These are phyloP conservation scores for Aurelia sp. DNA, from an alignment of 30 jellyfish, hydroid and myxozoan genomes.

Conservation along the genomic window DNA sequence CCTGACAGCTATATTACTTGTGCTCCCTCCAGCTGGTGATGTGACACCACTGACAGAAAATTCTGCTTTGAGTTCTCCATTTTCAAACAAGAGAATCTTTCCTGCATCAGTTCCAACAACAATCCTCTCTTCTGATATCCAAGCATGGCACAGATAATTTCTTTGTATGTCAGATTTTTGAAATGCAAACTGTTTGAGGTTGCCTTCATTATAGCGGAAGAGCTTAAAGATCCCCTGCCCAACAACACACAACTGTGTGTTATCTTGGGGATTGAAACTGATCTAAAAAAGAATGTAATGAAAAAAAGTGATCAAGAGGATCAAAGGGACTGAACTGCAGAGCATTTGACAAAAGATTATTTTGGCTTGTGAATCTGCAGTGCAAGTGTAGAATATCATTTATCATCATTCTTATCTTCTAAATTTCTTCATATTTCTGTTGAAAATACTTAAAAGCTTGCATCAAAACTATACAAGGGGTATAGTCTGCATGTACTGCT, in stretches of 20 bases:
- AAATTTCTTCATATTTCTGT: too few relatives aligned
- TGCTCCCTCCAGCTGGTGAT: conserved; percentile 68
- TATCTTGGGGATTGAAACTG: conserved; percentile 95
- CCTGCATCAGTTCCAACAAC: conserved; percentile 94
- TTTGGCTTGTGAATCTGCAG: too few relatives aligned
- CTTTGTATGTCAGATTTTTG: conserved; percentile 87
- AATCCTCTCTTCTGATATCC: conserved; percentile 89
- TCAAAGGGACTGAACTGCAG: too few relatives aligned
- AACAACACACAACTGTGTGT: conserved; percentile 89
- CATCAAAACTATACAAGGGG: too few relatives aligned
- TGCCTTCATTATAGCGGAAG: conserved; percentile 93
- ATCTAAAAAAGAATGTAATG: conserved; percentile 42
- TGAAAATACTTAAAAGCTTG: too few relatives aligned
- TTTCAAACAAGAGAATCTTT: conserved; percentile 85
- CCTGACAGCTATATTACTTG: conserved; percentile 70
- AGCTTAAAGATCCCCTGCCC: conserved; percentile 95
- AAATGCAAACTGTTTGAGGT: conserved; percentile 87
- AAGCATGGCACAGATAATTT: conserved; percentile 93
- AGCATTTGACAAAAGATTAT: too few relatives aligned
- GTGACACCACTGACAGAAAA: conserved; percentile 55
- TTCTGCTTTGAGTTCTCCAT: conserved; percentile 94
- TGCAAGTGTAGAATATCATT: too few relatives aligned
- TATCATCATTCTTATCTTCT: too few relatives aligned
- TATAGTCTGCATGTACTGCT: too few relatives aligned
- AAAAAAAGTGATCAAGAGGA: background rate